Evolutionary conservation across 92 coral and sea anemone species (phyloP), one percentile per base, ranked within the genome.

Genomic region (Siderastrea siderea): DNA sequence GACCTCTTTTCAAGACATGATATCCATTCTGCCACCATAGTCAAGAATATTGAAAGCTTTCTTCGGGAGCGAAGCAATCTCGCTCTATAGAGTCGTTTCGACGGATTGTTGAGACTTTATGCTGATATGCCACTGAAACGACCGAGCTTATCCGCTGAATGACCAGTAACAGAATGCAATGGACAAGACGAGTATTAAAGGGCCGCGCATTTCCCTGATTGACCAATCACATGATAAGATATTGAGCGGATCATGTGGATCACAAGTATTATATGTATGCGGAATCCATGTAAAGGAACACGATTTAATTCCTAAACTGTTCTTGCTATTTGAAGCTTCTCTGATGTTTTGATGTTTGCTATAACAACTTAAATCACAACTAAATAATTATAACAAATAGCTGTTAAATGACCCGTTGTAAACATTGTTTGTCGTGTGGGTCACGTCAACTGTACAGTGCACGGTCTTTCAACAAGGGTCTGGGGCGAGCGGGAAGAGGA

Each of bases 1-100:
- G 77, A 93, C 96, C 96, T 85, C 81, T 79, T 86, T 46, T 79
- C 80, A 3, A 93, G 87, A 73, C 96, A 88, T 43, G 88, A 79
- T 10, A 93, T 93, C 96, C 96, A 93, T 14, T 93, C 94, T 3
- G 93, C 92, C 3, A 84, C 94, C 96, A 93, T 93, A 7, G 51
- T 58, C n/a, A 17, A 65, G 16, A 46, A 2, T 47, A 12, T 54
- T 5, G 8, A 50, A 15, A 68, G 7, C 3, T 13, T 2, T 3
- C 38, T 26, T 26, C 38, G 38, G 38, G 43, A 77, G 55, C 78
- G 10, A 46, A 12, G 5, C 26, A 6, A 8, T 50, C 78, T 52
- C 78, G 8, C 4, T 52, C 49, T 7, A 12, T 9, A 43, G 61
- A 1, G 52, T 46, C 43, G 81, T 66, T 65, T 79, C 46, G 60